Conservation (phyloP, 1,140 invertebrate species). For the Diabrotica undecimpunctata region DNA sequence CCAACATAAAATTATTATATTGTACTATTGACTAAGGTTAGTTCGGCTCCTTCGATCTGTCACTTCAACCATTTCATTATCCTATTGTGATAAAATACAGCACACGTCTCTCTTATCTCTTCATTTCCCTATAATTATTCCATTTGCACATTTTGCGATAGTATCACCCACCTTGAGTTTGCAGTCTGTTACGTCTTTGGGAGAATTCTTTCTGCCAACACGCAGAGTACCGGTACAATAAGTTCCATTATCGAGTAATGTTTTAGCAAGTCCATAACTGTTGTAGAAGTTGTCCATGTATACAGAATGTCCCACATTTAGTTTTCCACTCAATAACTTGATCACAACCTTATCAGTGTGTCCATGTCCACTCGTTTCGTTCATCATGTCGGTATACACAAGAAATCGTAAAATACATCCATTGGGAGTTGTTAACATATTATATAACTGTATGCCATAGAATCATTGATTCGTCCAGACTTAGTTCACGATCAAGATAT, state of each 20-base stretch:
- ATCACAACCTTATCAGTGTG: slow-evolving; percentile 38
- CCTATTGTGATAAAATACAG: not conserved
- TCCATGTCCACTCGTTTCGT: slow-evolving; percentile 20
- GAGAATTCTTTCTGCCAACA: too few species aligned
- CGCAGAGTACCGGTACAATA: too few species aligned
- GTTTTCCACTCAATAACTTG: slow-evolving; percentile 35
- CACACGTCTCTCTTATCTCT: too few species aligned
- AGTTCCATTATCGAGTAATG: too few species aligned
- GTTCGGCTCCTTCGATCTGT: too few species aligned
- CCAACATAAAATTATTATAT: too few species aligned
- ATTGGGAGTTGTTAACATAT: slow-evolving; percentile 18
- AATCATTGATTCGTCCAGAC: slow-evolving; percentile 37
- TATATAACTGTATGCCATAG: slow-evolving; percentile 25
- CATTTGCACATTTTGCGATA: slow-evolving; percentile 30
- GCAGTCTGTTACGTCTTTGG: slow-evolving; percentile 20
- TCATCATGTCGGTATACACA: slow-evolving; percentile 10
- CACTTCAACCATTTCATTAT: too few species aligned
- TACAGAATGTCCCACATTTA: slow-evolving; percentile 20
- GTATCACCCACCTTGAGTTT: slow-evolving; percentile 41
- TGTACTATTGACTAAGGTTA: too few species aligned
- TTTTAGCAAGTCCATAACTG: too few species aligned
- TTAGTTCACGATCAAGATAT: too few species aligned
- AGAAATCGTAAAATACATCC: slow-evolving; percentile 14
- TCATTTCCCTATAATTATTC: too few species aligned
- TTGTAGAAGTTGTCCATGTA: slow-evolving; percentile 16